Base-by-base conservation (phyloP, 2,113 vertebrate genomes). In the Cervus canadensis region DNA sequence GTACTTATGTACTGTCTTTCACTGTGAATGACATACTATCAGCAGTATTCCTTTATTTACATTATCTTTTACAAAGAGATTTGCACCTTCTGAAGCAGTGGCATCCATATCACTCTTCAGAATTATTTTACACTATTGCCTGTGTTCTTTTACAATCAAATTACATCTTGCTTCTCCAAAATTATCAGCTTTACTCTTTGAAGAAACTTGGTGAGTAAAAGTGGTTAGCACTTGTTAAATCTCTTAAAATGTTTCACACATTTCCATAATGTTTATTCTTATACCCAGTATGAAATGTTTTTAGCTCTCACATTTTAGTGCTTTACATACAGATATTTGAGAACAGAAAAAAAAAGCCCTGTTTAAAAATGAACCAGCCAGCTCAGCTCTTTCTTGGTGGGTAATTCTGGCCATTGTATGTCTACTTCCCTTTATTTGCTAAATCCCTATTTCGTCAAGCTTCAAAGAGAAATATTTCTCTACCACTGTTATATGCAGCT, bases 361-460 rank as follows among this genome's bases (percentile, higher is more conserved):
- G 40, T 71, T 95, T 93, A 94, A 89, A 93, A 97, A 88, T 56
- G 54, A 97, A 97, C 83, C 57, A 33, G n/a, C 91, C 36, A 92
- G 33, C 52, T 97, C 95, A 96, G 93, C 97, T 97, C 28, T 97
- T 94, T 97, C 45, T 89, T 91, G 59, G 15, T 87, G 57, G 48
- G 3, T 96, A 83, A 54, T 93, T 97, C 71, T 98, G 45, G 59
- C 92, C 33, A 59, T 96, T 96, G 85, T 94, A 12, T 85, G 14
- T 78, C 62, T 85, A 0, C 52, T 92, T 92, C 52, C 81, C 50
- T 92, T 96, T 97, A 62, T 96, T 88, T 98, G 62, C 50, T 96
- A 62, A 95, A 93, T 97, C 67, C 43, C 15, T 96, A 1, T 95
- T 92, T 97, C 97, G 48, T 96, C 40, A 43, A 76, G 48, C 76